Evolutionary conservation across 1,140 invertebrate species (phyloP).

Genomic region (Drosophila setifemur): DNA sequence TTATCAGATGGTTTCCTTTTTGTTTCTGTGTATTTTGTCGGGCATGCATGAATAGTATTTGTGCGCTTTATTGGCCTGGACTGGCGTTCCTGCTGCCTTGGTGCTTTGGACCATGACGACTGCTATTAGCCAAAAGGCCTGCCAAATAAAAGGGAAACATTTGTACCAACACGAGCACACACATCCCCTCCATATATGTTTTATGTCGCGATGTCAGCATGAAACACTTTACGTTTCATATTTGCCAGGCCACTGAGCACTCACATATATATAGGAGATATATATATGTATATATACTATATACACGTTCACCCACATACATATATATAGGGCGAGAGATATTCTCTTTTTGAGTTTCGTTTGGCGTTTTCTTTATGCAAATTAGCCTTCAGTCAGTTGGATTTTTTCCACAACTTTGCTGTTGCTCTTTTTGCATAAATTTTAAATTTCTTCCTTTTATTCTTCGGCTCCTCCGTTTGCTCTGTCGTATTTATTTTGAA

Average conservation of each 20-base stretch:
- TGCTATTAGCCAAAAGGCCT: constrained; percentile 72
- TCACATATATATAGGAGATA: neutral
- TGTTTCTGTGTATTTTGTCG: constrained; percentile 1
- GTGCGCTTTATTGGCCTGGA: constrained; percentile 48
- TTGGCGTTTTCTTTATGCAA: constrained; percentile 78
- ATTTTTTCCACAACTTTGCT: constrained; percentile 29
- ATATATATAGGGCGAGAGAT: too few relatives aligned
- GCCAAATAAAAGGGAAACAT: constrained; percentile 69
- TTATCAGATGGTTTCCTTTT: neutral
- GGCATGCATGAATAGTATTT: constrained; percentile 37
- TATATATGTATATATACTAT: neutral
- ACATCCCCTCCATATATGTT: constrained; percentile 12
- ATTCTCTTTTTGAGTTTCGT: constrained; percentile 42
- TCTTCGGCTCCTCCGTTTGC: constrained; percentile 34
- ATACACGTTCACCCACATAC: neutral
- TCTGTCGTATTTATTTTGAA: constrained; percentile 39
- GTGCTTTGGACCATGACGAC: constrained; percentile 20
- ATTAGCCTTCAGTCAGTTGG: constrained; percentile 55
- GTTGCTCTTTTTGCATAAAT: constrained; percentile 73
- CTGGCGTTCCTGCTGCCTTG: constrained; percentile 51
- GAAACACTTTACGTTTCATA: constrained; percentile 73
- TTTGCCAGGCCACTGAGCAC: constrained; percentile 66
- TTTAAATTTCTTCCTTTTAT: constrained; percentile 71
- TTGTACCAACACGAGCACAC: constrained; percentile 42
- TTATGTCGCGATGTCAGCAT: constrained; percentile 74